Conservation (phyloP, 2,888 invertebrate genomes). For the Deilephila porcellus region DNA sequence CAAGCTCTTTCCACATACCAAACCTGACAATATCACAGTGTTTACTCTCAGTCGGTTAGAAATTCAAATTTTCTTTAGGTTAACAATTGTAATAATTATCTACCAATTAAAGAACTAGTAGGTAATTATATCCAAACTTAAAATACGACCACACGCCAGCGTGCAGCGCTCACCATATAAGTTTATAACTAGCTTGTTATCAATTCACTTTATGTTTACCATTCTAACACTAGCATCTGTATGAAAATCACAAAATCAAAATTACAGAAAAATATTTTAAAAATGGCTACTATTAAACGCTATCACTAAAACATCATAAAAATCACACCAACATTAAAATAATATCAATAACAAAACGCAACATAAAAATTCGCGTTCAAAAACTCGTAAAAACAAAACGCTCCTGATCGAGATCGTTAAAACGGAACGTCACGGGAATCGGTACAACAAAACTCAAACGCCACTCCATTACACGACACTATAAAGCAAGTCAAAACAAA, state of each 20-base stretch:
- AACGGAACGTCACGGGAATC: conserved; percentile 21
- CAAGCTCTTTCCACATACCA: too few species aligned
- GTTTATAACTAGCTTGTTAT: too few species aligned
- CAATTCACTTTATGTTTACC: too few species aligned
- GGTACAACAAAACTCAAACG: conserved; percentile 28
- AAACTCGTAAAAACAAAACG: conserved; percentile 26
- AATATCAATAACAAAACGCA: conserved; percentile 12
- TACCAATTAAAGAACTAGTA: too few species aligned
- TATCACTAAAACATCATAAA: background rate
- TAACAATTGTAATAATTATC: too few species aligned
- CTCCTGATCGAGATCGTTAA: conserved; percentile 13
- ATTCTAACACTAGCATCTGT: background rate
- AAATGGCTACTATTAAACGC: too few species aligned
- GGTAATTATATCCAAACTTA: too few species aligned
- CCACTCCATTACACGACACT: conserved; percentile 35
- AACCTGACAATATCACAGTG: too few species aligned
- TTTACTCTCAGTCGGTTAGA: too few species aligned
- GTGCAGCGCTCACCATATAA: too few species aligned
- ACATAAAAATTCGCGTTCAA: conserved; percentile 12
- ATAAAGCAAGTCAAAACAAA: conserved; percentile 77
- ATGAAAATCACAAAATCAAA: background rate
- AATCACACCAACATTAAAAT: background rate
- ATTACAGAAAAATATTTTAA: background rate
- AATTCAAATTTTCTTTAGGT: too few species aligned
- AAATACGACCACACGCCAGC: too few species aligned